phyloP scores from a whole-genome alignment of 2,113 vertebrate species.

The Sporophila hypoxantha region DNA sequence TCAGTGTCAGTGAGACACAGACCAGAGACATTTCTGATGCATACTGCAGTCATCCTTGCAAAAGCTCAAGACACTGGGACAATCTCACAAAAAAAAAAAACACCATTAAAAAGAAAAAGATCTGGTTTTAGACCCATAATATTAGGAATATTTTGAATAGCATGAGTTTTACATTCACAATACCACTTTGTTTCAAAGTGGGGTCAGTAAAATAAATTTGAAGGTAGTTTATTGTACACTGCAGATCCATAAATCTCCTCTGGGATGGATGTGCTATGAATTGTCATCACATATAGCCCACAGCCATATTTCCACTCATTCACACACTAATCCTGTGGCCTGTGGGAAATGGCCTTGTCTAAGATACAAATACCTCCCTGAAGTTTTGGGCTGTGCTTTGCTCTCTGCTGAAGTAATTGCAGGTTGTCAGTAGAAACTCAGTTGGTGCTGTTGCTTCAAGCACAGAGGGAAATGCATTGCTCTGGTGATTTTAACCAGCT shows the following conservation, averaged over 20 bases:
- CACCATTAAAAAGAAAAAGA: background rate
- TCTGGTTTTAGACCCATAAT: background rate
- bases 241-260: background rate
- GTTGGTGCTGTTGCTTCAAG: background rate
- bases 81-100: background rate
- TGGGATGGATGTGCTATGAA: background rate
- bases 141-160: background rate
- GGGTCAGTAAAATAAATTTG: background rate
- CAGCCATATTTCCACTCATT: background rate
- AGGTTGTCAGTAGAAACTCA: conserved; percentile 12
- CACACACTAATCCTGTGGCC: background rate
- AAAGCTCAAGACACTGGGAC: background rate
- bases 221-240: rapidly evolving
- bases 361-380: background rate
- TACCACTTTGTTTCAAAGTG: background rate
- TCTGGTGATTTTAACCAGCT: background rate
- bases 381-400: background rate
- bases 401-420: conserved; percentile 8
- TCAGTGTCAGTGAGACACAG: background rate
- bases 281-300: background rate
- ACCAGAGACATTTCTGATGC: background rate
- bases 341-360: background rate
- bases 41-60: background rate
- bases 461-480: background rate
- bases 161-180: background rate